These are phyloP conservation scores for Steatocranus sp. DNA, from an alignment of 2,797 vertebrate genomes.

Conservation along the genomic window DNA sequence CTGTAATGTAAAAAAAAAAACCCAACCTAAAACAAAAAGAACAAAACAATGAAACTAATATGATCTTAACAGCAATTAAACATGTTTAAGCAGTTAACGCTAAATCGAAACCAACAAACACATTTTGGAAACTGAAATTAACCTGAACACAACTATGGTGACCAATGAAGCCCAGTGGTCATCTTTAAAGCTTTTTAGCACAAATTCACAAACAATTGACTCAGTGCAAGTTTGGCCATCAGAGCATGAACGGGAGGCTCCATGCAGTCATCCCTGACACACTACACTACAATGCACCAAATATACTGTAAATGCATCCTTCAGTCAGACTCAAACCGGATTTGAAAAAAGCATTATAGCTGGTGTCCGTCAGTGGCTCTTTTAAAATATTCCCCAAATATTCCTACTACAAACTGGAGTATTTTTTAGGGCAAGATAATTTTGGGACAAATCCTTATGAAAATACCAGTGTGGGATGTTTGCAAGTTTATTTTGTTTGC, in stretches of 20 bases:
- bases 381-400: background rate
- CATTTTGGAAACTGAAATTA: background rate
- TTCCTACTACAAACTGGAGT: background rate
- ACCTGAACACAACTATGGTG: background rate
- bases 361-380: background rate
- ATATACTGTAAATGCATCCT: background rate
- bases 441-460: background rate
- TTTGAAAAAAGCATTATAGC: background rate
- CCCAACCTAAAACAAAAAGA: background rate
- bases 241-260: background rate
- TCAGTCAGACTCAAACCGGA: background rate
- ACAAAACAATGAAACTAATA: background rate
- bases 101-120: background rate
- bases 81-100: background rate
- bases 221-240: background rate
- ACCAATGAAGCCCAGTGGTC: background rate
- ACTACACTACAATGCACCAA: background rate
- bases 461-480: background rate
- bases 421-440: background rate
- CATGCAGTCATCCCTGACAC: background rate
- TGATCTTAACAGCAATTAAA: background rate
- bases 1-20: accelerated
- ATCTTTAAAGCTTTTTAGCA: background rate
- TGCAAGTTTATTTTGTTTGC: background rate
- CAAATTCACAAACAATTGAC: background rate